Evolutionary conservation across 2,888 invertebrate species (phyloP), one percentile per base, ranked within the genome.

Genomic region (Nematopogon swammerdamellus): DNA sequence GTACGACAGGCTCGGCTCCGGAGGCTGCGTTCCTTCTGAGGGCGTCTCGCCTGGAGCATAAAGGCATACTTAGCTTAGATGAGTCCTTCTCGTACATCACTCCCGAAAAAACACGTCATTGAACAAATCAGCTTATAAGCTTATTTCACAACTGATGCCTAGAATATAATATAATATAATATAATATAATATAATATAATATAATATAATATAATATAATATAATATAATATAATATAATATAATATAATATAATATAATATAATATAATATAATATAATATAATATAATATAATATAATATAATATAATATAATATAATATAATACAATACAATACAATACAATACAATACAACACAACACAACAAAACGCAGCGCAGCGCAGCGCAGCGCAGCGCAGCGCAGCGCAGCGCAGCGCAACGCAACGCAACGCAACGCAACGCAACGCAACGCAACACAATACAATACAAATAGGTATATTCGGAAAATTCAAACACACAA

Each of bases 1-100:
- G 57, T 86, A 86, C 11, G 86, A 84, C 14, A 93, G 72, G 53
- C 86, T 85, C 60, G 90, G 90, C 71, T 93, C 88, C 11, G 85
- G 81, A 49, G 80, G 77, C 44, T 80, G 71, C 0, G 80, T 60
- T 58, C 57, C 67, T 54, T 77, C 77, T 51, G 74, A 70, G 54
- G 66, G 68, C 46, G 67, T 70, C 56, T 79, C 77, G 46, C 72
- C 77, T 79, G 63, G 2, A 59, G 62, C 6, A 42, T n/a, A 14
- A n/a, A n/a, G 10, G 14, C 36, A 10, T 10, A 30, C 36, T 14
- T 10, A 14, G 10, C 10, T 30, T 10, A 14, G 10, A 14, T 30
- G 36, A 11, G 10, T n/a, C n/a, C n/a, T n/a, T n/a, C n/a, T n/a
- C n/a, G n/a, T n/a, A n/a, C n/a, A n/a, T n/a, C n/a, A n/a, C n/a